Evolutionary conservation across 2,113 vertebrate genomes (phyloP).

Genomic region (Tauraco erythrolophus): DNA sequence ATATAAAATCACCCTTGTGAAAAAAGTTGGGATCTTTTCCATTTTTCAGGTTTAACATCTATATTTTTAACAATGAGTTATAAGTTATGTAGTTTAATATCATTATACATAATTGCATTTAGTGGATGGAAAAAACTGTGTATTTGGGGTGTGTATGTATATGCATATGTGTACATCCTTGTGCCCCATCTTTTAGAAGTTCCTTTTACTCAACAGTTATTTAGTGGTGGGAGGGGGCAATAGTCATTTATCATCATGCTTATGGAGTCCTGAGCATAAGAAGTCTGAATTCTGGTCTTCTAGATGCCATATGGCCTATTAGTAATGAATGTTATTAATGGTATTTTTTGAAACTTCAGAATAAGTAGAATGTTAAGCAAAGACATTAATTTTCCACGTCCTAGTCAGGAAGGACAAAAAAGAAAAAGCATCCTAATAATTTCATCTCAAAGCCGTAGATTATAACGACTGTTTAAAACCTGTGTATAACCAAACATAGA

Average conservation of each 20-base stretch:
- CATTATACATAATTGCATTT: neutral
- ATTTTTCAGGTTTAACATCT: neutral
- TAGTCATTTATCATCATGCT: neutral
- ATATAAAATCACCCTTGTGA: neutral
- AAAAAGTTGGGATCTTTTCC: neutral
- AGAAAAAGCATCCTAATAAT: neutral
- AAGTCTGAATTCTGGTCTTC: neutral
- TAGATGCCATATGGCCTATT: neutral
- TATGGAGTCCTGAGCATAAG: neutral
- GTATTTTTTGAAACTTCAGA: neutral
- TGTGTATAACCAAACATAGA: neutral
- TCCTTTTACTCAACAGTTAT: neutral
- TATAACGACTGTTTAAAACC: neutral
- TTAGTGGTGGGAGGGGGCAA: neutral
- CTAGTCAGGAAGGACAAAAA: neutral
- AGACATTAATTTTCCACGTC: neutral
- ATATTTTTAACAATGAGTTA: neutral
- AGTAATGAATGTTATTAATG: neutral
- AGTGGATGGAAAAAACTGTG: neutral
- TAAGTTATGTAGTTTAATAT: neutral
- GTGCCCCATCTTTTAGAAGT: neutral
- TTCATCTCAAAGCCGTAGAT: neutral
- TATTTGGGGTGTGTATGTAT: neutral
- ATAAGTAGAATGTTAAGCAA: neutral
- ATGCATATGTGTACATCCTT: rapidly evolving